Conservation (phyloP, 1,140 invertebrate species). For the Caenorhabditis brenneri region DNA sequence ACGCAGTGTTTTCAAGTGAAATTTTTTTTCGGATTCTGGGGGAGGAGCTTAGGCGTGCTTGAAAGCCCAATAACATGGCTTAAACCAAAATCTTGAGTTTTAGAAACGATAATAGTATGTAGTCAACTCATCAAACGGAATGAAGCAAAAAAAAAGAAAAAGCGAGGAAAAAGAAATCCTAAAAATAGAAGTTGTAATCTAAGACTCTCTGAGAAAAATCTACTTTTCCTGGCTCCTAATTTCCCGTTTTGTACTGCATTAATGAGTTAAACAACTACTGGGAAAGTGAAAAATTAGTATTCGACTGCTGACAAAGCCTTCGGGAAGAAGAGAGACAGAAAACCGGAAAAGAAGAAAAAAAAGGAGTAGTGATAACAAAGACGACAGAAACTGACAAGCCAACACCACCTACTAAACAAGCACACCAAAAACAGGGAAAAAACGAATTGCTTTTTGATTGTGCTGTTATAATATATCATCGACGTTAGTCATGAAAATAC, state of each 20-base stretch:
- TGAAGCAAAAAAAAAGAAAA: neutral
- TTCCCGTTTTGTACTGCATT: neutral
- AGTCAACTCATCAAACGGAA: neutral
- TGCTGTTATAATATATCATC: neutral
- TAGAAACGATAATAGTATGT: constrained; percentile 6
- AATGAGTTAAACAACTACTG: neutral
- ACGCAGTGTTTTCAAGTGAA: no score
- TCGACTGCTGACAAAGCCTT: neutral
- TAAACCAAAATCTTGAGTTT: neutral
- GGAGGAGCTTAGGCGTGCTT: neutral
- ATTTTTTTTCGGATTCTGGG: neutral
- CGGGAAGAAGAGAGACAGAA: neutral
- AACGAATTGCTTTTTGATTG: neutral
- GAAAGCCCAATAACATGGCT: neutral
- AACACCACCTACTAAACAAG: constrained; percentile 28
- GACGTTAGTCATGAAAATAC: neutral
- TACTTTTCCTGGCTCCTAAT: neutral
- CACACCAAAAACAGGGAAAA: neutral
- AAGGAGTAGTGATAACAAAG: neutral
- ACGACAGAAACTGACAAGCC: constrained; percentile 15
- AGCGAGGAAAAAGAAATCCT: neutral
- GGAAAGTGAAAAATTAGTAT: neutral
- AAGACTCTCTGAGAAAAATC: neutral
- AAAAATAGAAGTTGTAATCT: neutral
- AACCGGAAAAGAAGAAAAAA: constrained; percentile 7